Conservation (phyloP, 2,113 vertebrate species). For the Seriola rivoliana region DNA sequence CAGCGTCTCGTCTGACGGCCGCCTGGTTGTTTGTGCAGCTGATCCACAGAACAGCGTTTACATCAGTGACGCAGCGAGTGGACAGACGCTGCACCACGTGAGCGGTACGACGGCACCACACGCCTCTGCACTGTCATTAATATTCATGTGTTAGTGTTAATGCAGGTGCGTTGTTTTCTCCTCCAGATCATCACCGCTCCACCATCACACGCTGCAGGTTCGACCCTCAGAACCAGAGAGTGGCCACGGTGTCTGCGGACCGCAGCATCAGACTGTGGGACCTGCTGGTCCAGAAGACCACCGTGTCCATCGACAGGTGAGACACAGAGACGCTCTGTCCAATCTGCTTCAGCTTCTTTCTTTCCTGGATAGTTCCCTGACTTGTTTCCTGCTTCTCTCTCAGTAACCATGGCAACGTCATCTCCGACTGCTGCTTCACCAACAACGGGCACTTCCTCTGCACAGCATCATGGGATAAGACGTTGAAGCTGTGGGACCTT, state of each 20-base stretch:
- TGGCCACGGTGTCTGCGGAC: conserved; percentile 85
- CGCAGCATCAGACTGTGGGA: conserved; percentile 87
- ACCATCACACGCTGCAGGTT: conserved; percentile 85
- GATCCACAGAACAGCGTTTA: conserved; percentile 76
- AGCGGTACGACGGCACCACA: conserved; percentile 66
- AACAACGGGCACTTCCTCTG: conserved; percentile 83
- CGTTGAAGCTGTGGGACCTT: conserved; percentile 86
- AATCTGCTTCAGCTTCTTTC: not conserved
- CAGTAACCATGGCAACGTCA: conserved; percentile 82
- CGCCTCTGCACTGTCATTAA: not conserved
- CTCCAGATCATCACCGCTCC: conserved; percentile 82
- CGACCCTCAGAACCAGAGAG: conserved; percentile 80
- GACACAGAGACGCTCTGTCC: not conserved
- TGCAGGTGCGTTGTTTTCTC: not conserved
- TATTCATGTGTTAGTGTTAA: no score
- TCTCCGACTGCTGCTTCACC: conserved; percentile 87
- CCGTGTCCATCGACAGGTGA: conserved; percentile 82
- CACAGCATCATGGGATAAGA: conserved; percentile 87
- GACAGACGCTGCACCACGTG: conserved; percentile 57
- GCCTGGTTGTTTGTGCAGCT: conserved; percentile 74
- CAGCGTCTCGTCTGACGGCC: conserved; percentile 82
- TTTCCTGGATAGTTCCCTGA: not conserved
- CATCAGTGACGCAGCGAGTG: conserved; percentile 67
- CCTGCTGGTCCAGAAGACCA: conserved; percentile 71
- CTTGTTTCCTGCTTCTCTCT: conserved; percentile 16